Conservation (phyloP, 2,888 invertebrate genomes). For the Notodonta dromedarius region DNA sequence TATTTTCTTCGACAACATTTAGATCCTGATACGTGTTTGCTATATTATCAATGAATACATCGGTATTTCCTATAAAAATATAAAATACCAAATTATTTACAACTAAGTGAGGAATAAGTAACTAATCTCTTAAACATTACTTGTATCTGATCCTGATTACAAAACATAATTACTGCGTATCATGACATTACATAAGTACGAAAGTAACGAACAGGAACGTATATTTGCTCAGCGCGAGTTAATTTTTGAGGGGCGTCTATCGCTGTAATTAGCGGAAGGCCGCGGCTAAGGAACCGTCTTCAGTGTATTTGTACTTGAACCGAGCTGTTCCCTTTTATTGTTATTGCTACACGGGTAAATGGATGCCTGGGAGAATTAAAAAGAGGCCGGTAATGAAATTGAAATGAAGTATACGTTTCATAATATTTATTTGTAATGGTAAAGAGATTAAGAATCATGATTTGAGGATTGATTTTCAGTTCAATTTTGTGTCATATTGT, state of each 20-base stretch:
- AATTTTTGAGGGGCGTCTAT: slow-evolving; percentile 42
- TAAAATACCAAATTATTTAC: too few relatives aligned
- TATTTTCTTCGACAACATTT: too few relatives aligned
- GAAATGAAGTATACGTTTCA: slow-evolving; percentile 18
- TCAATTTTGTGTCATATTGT: too few relatives aligned
- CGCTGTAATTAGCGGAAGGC: slow-evolving; percentile 47
- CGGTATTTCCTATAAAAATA: too few relatives aligned
- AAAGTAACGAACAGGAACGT: not conserved
- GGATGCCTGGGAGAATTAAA: slow-evolving; percentile 25
- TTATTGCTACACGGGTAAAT: slow-evolving; percentile 44
- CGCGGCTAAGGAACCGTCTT: slow-evolving; percentile 37
- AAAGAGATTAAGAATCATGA: too few relatives aligned
- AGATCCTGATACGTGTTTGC: too few relatives aligned
- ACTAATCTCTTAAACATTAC: too few relatives aligned
- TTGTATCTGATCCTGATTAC: not conserved
- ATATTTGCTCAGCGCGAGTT: slow-evolving; percentile 15
- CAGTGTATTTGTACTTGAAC: slow-evolving; percentile 49
- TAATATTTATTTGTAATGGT: too few relatives aligned
- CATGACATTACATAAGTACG: too few relatives aligned
- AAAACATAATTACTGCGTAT: not conserved
- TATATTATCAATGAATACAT: too few relatives aligned
- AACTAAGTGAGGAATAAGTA: too few relatives aligned
- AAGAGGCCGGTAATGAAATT: slow-evolving; percentile 25
- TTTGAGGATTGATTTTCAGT: too few relatives aligned
- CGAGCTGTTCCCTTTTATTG: slow-evolving; percentile 54